These are phyloP conservation scores for Asarcornis scutulata DNA, from an alignment of 2,113 vertebrate species.

Conservation along the genomic window DNA sequence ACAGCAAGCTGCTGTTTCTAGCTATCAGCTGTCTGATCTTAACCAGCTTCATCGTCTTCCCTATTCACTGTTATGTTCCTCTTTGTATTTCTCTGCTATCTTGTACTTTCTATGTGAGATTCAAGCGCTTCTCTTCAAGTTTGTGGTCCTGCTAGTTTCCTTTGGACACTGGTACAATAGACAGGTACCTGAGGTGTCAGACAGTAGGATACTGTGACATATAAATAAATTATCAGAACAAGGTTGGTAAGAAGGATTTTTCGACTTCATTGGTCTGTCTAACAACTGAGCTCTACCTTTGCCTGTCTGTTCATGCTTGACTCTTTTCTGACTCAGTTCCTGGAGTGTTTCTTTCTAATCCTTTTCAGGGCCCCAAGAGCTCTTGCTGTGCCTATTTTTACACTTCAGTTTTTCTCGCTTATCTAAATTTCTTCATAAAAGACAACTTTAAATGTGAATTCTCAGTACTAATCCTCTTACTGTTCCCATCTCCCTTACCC, in stretches of 20 bases:
- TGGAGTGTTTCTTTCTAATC: neutral
- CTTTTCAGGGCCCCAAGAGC: neutral
- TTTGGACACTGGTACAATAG: neutral
- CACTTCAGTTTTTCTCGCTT: neutral
- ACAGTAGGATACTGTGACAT: neutral
- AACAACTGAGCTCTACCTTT: neutral
- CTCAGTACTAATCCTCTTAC: neutral
- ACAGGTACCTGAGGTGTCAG: neutral
- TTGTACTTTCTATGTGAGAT: neutral
- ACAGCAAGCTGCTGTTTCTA: neutral
- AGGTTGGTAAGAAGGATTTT: neutral
- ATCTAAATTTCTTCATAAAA: neutral
- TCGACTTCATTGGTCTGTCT: accelerated
- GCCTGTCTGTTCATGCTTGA: neutral
- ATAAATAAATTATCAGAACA: neutral
- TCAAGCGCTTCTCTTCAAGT: neutral
- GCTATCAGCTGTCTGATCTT: neutral
- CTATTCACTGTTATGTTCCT: neutral
- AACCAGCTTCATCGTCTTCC: neutral
- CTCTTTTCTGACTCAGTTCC: neutral
- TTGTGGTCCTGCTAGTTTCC: neutral
- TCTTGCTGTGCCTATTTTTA: neutral
- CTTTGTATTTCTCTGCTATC: neutral
- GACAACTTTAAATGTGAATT: neutral
- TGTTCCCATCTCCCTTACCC: neutral